These are phyloP conservation scores for Mantis religiosa DNA, from an alignment of 2,888 invertebrate genomes.

Conservation along the genomic window DNA sequence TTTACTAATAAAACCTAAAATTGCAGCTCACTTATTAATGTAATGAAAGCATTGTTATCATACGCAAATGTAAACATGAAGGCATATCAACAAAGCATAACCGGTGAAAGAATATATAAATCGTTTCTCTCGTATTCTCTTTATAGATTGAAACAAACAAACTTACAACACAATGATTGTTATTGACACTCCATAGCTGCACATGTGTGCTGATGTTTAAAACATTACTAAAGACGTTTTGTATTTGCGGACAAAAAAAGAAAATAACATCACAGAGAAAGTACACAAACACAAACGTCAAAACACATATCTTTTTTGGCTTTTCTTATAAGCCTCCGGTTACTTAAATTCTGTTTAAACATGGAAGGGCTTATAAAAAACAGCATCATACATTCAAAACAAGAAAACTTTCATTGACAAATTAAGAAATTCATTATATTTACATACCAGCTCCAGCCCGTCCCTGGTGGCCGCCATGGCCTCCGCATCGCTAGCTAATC, in stretches of 20 bases:
- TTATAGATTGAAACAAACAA: background rate
- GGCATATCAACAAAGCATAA: background rate
- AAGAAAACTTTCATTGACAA: background rate
- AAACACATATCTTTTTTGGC: background rate
- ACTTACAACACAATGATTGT: background rate
- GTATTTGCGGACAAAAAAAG: too few species aligned
- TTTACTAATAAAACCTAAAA: background rate
- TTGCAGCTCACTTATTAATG: background rate
- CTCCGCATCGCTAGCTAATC: conserved; percentile 23
- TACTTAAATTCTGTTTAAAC: background rate
- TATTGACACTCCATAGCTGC: background rate
- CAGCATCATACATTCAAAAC: background rate
- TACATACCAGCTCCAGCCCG: conserved; percentile 23
- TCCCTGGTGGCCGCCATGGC: conserved; percentile 21
- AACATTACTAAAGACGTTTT: background rate
- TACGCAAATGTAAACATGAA: background rate
- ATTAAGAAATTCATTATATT: background rate
- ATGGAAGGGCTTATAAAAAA: background rate
- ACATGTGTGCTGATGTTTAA: background rate
- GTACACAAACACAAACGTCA: background rate
- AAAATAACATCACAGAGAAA: background rate
- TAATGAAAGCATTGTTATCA: background rate
- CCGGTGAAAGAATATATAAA: background rate
- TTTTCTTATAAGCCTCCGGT: background rate
- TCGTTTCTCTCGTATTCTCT: background rate